phyloP scores from a whole-genome alignment of 2,888 invertebrate genomes.

The Sphaerophoria rueppellii region DNA sequence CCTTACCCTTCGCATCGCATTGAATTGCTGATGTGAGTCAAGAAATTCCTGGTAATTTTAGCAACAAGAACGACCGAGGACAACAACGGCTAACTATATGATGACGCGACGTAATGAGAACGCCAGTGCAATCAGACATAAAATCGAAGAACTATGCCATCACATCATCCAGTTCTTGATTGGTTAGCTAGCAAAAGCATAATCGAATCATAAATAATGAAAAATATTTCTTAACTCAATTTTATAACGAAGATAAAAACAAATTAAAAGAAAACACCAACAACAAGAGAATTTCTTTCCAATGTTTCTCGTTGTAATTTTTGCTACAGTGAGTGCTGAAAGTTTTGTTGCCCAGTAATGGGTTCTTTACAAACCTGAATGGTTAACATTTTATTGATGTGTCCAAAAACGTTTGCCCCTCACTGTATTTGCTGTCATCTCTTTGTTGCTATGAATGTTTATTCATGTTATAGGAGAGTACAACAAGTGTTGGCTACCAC shows the following conservation, averaged over 20 bases:
- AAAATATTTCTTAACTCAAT: conserved; percentile 54
- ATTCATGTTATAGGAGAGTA: conserved; percentile 49
- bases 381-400: not conserved
- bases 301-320: not conserved
- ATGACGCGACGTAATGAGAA: conserved; percentile 44
- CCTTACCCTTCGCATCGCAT: no score
- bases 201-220: conserved; percentile 68
- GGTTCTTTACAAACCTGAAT: no score
- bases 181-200: conserved; percentile 39
- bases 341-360: not conserved
- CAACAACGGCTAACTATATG: no score
- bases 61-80: conserved; percentile 10
- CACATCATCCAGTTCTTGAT: not conserved
- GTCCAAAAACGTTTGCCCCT: not conserved
- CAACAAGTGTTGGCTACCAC: conserved; percentile 59
- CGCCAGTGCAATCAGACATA: not conserved
- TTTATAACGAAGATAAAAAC: conserved; percentile 11
- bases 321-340: not conserved
- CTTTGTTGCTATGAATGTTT: conserved; percentile 44
- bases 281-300: not conserved
- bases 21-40: conserved; percentile 37
- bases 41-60: conserved; percentile 65
- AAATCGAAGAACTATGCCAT: conserved; percentile 31
- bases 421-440: not conserved
- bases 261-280: not conserved